Conservation (phyloP, 1,140 invertebrate genomes). For the Atta cephalotes region DNA sequence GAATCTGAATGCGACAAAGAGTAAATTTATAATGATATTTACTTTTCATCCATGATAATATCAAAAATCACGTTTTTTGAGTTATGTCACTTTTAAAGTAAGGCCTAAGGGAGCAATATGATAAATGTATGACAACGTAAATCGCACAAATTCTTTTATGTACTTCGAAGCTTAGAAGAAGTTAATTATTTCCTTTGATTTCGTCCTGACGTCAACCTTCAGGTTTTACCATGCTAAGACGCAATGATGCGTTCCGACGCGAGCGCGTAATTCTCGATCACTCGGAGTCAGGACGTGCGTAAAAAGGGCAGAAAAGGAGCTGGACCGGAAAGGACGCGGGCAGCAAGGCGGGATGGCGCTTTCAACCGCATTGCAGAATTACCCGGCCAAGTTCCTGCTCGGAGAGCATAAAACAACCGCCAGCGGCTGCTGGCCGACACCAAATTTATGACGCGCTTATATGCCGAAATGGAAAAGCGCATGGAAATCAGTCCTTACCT, state of each 20-base stretch:
- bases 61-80: too few species aligned
- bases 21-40: too few species aligned
- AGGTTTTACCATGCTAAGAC: background rate
- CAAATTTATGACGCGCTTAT: conserved; percentile 84
- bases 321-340: conserved; percentile 39
- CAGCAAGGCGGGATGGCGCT: conserved; percentile 62
- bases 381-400: conserved; percentile 81
- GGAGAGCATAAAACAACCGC: conserved; percentile 83
- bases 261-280: conserved; percentile 49
- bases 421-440: conserved; percentile 73
- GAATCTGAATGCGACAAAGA: too few species aligned
- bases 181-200: background rate
- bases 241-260: conserved; percentile 41
- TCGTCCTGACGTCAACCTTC: background rate
- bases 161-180: conserved; percentile 1
- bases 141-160: background rate
- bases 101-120: too few species aligned
- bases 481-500: conserved; percentile 12
- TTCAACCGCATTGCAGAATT: conserved; percentile 85
- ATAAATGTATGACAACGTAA: background rate
- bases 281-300: conserved; percentile 34
- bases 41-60: too few species aligned
- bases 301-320: conserved; percentile 36
- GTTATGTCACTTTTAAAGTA: too few species aligned
- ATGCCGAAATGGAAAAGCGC: conserved; percentile 80